phyloP scores from a whole-genome alignment of 2,113 vertebrate species.

The Phaetusa simplex region DNA sequence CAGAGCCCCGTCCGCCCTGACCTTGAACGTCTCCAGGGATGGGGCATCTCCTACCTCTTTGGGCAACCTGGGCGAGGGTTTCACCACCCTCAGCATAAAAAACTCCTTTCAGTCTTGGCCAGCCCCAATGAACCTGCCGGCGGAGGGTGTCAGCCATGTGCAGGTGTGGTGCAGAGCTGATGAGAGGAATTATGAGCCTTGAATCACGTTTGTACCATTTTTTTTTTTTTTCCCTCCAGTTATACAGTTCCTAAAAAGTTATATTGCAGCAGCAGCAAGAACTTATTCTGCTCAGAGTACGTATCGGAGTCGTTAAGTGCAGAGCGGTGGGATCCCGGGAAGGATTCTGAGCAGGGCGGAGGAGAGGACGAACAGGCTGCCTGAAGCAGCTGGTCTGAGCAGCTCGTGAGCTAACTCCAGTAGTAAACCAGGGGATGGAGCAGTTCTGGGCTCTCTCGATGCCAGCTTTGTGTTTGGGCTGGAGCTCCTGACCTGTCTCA shows the following conservation, averaged over 20 bases:
- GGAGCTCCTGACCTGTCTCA: neutral
- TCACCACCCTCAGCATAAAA: neutral
- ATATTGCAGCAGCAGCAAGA: too few relatives aligned
- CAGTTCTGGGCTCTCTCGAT: neutral
- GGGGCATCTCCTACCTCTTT: too few relatives aligned
- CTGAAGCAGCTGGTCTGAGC: neutral
- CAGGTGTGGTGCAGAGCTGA: neutral
- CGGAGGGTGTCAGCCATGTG: neutral
- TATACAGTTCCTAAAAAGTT: neutral
- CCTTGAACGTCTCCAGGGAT: too few relatives aligned
- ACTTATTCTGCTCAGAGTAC: neutral
- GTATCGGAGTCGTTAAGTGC: rapidly evolving
- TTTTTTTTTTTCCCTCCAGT: neutral
- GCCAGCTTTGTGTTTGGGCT: neutral
- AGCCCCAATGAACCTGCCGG: neutral
- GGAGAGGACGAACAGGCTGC: neutral
- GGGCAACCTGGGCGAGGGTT: neutral
- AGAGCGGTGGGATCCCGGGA: rapidly evolving
- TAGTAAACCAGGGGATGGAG: neutral
- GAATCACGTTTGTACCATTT: rapidly evolving
- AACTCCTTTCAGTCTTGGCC: neutral
- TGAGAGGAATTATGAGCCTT: neutral
- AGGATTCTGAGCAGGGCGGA: neutral
- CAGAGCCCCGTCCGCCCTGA: too few relatives aligned
- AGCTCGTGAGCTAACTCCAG: neutral